Conservation (phyloP, 1,140 invertebrate genomes). For the Chrysopa pallens region DNA sequence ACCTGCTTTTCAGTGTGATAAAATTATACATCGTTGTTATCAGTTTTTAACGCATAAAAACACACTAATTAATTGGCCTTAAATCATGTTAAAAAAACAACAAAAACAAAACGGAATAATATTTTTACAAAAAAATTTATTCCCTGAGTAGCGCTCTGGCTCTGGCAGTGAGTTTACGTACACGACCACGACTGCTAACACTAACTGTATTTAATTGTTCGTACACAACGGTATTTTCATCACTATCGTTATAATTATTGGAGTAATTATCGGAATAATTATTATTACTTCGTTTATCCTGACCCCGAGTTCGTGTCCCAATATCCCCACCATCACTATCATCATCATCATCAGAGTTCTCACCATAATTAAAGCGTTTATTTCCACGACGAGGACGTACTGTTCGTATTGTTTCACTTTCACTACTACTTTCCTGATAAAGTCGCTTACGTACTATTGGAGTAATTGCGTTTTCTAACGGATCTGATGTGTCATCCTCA, state of each 20-base stretch:
- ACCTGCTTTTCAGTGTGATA: no score
- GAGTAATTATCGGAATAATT: slow-evolving; percentile 3
- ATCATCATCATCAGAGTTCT: neutral
- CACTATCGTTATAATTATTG: slow-evolving; percentile 7
- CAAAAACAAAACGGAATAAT: no score
- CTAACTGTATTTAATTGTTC: slow-evolving; percentile 20
- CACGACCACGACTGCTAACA: slow-evolving; percentile 66
- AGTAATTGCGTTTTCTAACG: neutral
- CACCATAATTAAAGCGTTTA: neutral
- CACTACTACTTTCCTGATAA: slow-evolving; percentile 19
- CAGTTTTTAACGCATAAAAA: no score
- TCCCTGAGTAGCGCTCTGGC: slow-evolving; percentile 47
- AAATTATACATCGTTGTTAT: no score
- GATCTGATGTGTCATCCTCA: slow-evolving; percentile 7
- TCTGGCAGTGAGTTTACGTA: slow-evolving; percentile 63
- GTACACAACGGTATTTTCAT: slow-evolving; percentile 1
- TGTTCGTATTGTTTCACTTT: slow-evolving; percentile 11
- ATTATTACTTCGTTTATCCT: neutral
- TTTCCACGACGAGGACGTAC: no score
- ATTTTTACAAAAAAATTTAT: slow-evolving; percentile 15
- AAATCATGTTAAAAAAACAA: no score
- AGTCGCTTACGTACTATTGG: slow-evolving; percentile 2
- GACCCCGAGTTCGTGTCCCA: neutral
- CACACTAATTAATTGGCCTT: no score
- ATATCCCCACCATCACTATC: neutral